Evolutionary conservation across 92 coral and sea anemone species (phyloP).

Genomic region (Siderastrea radians): DNA sequence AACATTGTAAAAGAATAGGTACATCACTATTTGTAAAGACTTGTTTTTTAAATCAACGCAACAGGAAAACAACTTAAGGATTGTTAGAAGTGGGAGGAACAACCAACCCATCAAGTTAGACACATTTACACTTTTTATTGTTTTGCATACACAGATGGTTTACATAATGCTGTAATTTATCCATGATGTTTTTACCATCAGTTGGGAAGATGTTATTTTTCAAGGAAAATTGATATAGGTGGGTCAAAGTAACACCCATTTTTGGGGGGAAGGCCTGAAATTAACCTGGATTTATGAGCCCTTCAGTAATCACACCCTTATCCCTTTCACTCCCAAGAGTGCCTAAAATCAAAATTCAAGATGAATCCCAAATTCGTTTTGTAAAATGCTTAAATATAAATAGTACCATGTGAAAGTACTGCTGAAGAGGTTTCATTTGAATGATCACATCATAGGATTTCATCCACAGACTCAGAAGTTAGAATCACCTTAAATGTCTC

Average conservation of each 20-base stretch:
- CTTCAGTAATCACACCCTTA: constrained; percentile 13
- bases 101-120: constrained; percentile 7
- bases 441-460: too few relatives aligned
- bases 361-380: too few relatives aligned
- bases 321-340: too few relatives aligned
- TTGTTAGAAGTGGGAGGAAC: constrained; percentile 26
- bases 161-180: constrained; percentile 8
- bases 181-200: constrained; percentile 39
- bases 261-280: neutral
- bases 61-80: constrained; percentile 18
- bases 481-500: too few relatives aligned
- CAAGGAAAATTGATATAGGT: neutral
- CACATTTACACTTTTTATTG: constrained; percentile 42
- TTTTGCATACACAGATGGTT: constrained; percentile 25
- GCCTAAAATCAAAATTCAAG: too few relatives aligned
- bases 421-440: too few relatives aligned
- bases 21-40: too few relatives aligned
- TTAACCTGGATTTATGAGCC: constrained; percentile 12
- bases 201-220: neutral
- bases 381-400: too few relatives aligned
- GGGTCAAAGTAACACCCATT: constrained; percentile 2
- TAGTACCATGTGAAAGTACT: too few relatives aligned
- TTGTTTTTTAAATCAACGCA: neutral
- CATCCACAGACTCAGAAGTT: too few relatives aligned
- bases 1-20: neutral